phyloP scores from a whole-genome alignment of 2,113 vertebrate genomes.

The Alouatta palliata region DNA sequence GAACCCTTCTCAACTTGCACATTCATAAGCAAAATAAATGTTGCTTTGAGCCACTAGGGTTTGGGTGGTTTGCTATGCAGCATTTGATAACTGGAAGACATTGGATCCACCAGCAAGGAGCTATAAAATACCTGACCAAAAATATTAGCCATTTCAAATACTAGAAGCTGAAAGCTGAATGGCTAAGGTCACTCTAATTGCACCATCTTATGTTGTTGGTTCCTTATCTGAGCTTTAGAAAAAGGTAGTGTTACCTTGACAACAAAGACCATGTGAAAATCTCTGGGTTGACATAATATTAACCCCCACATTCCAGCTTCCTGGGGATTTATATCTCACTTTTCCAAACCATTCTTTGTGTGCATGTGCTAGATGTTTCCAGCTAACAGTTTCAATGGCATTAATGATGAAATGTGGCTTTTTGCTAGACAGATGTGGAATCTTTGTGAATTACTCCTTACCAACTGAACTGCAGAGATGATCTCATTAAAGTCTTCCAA shows the following conservation, averaged over 20 bases:
- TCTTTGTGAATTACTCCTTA: constrained; percentile 34
- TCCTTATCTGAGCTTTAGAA: constrained; percentile 7
- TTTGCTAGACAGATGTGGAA: constrained; percentile 13
- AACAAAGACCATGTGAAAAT: constrained; percentile 18
- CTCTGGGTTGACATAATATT: background rate
- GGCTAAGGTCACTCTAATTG: constrained; percentile 31
- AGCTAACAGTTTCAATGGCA: background rate
- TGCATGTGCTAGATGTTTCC: background rate
- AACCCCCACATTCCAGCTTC: background rate
- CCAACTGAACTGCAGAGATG: background rate
- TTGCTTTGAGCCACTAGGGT: background rate
- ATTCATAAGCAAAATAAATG: background rate
- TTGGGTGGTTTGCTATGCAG: background rate
- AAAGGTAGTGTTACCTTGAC: background rate
- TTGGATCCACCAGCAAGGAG: background rate
- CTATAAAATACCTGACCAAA: constrained; percentile 1
- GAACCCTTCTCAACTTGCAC: background rate
- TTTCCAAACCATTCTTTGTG: background rate
- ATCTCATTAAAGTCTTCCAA: constrained; percentile 21
- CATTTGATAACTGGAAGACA: background rate
- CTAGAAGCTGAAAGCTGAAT: constrained; percentile 4
- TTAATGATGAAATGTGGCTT: constrained; percentile 38
- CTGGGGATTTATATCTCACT: constrained; percentile 35
- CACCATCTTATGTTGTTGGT: background rate
- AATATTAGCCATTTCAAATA: background rate